These are phyloP conservation scores for Acanthurus leucopareius DNA, from an alignment of 2,797 vertebrate species.

Conservation along the genomic window DNA sequence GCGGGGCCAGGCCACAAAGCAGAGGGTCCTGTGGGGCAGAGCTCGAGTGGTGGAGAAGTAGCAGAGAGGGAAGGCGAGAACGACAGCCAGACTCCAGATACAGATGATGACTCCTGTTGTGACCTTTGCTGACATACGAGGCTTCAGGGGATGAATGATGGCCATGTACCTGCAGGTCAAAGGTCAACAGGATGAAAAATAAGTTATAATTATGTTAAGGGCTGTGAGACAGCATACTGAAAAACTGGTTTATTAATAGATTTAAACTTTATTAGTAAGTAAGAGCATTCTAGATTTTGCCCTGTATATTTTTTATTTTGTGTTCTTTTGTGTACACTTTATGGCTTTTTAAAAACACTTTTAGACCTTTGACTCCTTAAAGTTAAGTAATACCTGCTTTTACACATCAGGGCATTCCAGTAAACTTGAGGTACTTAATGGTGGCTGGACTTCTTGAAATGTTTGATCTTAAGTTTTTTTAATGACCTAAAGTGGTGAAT, in stretches of 20 bases:
- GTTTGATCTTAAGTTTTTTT: slow-evolving; percentile 1
- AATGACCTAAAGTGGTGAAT: neutral
- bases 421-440: too few species aligned
- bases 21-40: slow-evolving; percentile 90
- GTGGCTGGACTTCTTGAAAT: neutral
- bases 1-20: slow-evolving; percentile 95
- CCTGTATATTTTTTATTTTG: neutral
- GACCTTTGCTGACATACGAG: slow-evolving; percentile 93
- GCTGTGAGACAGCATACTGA: neutral
- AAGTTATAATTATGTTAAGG: slow-evolving; percentile 8
- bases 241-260: neutral
- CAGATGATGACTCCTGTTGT: slow-evolving; percentile 93
- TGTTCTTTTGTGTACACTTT: neutral
- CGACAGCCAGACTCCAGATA: slow-evolving; percentile 96
- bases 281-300: neutral
- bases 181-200: slow-evolving; percentile 19
- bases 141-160: slow-evolving; percentile 97
- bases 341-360: neutral
- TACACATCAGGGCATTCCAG: neutral
- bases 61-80: slow-evolving; percentile 95
- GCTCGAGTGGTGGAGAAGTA: slow-evolving; percentile 92
- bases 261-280: neutral
- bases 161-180: slow-evolving; percentile 92
- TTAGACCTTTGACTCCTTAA: neutral
- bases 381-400: neutral